Evolutionary conservation across 1,140 invertebrate genomes (phyloP).

Genomic region (Drosophila navojoa): DNA sequence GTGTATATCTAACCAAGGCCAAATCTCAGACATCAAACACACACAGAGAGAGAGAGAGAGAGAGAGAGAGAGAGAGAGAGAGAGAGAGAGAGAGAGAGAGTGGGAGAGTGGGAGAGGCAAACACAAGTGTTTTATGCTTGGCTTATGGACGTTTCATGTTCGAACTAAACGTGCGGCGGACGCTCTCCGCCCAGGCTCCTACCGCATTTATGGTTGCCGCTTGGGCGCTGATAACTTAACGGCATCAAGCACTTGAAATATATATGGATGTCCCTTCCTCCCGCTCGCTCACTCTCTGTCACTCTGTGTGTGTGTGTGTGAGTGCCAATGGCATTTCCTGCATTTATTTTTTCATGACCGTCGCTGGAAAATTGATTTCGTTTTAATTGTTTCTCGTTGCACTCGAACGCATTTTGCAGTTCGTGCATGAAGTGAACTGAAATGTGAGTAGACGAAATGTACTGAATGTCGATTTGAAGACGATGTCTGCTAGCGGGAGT

Average conservation of each 20-base stretch:
- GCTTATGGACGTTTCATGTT: slow-evolving; percentile 52
- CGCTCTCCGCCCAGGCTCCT: slow-evolving; percentile 18
- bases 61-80: background rate
- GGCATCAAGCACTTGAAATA: slow-evolving; percentile 49
- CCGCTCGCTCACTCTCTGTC: background rate
- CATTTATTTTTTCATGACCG: slow-evolving; percentile 23
- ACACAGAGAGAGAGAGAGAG: background rate
- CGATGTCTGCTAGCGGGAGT: slow-evolving; percentile 4
- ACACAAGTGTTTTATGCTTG: slow-evolving; percentile 52
- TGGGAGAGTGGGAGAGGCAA: slow-evolving; percentile 9
- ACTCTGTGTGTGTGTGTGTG: background rate
- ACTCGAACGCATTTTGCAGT: slow-evolving; percentile 57
- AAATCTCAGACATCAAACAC: slow-evolving; percentile 32
- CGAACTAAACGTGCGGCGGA: slow-evolving; percentile 31
- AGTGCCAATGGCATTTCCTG: slow-evolving; percentile 41
- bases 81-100: background rate
- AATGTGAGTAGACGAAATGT: slow-evolving; percentile 29
- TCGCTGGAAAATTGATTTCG: slow-evolving; percentile 55
- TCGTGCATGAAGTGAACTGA: slow-evolving; percentile 46
- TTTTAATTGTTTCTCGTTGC: slow-evolving; percentile 62
- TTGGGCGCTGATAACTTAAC: slow-evolving; percentile 55
- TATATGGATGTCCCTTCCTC: background rate
- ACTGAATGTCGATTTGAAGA: slow-evolving; percentile 1
- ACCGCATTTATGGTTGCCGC: slow-evolving; percentile 55
- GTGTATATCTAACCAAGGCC: slow-evolving; percentile 13